A percentile compares a stretch with the other conserved stretches of the same genome.
Conservation (phyloP, 2,113 vertebrate species). For the Anoura caudifer region DNA sequence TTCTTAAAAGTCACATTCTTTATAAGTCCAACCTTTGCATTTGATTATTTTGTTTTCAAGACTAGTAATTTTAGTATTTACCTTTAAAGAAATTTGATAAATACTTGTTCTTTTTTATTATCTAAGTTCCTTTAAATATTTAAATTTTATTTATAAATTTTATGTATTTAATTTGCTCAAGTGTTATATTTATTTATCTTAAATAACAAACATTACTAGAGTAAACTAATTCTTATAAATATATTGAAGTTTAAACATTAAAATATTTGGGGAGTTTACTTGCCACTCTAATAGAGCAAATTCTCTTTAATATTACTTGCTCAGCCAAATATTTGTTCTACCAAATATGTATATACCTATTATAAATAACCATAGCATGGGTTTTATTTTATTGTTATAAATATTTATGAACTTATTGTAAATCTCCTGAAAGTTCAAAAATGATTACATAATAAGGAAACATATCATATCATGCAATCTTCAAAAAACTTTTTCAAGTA, state of each 20-base stretch:
- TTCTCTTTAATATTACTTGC: not conserved
- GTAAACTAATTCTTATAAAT: not conserved
- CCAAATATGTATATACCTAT: not conserved
- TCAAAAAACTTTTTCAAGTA: not conserved
- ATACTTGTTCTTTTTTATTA: not conserved
- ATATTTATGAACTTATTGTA: not conserved
- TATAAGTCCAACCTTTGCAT: not conserved
- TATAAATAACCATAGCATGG: not conserved
- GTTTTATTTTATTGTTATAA: not conserved
- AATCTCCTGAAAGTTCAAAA: not conserved
- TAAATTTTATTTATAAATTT: constrained; percentile 10
- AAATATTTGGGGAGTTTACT: not conserved
- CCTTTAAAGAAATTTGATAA: not conserved
- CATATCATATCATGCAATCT: not conserved
- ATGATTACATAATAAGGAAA: not conserved
- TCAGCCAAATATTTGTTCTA: not conserved
- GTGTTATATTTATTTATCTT: not conserved
- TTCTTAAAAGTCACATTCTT: not conserved
- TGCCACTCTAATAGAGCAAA: not conserved
- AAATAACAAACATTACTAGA: not conserved
- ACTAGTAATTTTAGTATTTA: not conserved
- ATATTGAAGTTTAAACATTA: not conserved
- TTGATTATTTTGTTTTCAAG: not conserved
- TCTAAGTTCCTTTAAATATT: not conserved
- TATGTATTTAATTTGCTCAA: not conserved